Percentiles rank a stretch among this genome's conserved stretches.
phyloP scores from a whole-genome alignment of 2,113 vertebrate species.

The Empidonax alnorum region DNA sequence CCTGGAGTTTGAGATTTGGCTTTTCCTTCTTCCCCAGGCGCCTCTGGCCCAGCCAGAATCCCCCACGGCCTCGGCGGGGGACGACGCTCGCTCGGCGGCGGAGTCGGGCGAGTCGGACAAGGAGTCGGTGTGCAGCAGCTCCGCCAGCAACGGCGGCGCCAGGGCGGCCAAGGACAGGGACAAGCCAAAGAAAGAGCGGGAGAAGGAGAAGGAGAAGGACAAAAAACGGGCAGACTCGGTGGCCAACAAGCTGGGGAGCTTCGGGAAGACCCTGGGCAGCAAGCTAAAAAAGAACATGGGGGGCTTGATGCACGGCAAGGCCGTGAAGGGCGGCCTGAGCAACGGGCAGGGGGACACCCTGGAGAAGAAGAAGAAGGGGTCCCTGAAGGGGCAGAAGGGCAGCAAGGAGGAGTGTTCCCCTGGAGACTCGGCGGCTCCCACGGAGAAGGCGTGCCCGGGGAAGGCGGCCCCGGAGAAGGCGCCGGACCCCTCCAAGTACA shows the following conservation, averaged over 20 bases:
- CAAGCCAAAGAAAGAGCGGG: slow-evolving; percentile 72
- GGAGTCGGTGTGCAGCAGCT: slow-evolving; percentile 95
- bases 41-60: slow-evolving; percentile 95
- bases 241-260: slow-evolving; percentile 95
- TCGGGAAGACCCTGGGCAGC: slow-evolving; percentile 94
- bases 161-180: slow-evolving; percentile 72
- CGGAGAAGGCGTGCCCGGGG: slow-evolving; percentile 61
- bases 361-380: slow-evolving; percentile 91
- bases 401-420: slow-evolving; percentile 84
- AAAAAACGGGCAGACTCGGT: slow-evolving; percentile 93
- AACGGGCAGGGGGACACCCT: slow-evolving; percentile 76
- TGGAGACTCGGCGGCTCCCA: neutral
- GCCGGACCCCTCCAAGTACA: slow-evolving; percentile 82
- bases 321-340: slow-evolving; percentile 56
- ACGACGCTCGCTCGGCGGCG: slow-evolving; percentile 85
- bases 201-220: slow-evolving; percentile 84
- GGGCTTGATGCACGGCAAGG: slow-evolving; percentile 90
- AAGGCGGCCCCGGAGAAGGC: slow-evolving; percentile 62
- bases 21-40: slow-evolving; percentile 70
- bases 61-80: slow-evolving; percentile 89
- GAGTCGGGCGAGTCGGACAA: slow-evolving; percentile 96
- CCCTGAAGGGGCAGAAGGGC: slow-evolving; percentile 83
- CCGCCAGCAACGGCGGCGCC: slow-evolving; percentile 82
- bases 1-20: fast-evolving
- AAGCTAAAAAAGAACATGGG: slow-evolving; percentile 96